These are phyloP conservation scores for Mareca strepera DNA, from an alignment of 2,797 vertebrate genomes.

Conservation along the genomic window DNA sequence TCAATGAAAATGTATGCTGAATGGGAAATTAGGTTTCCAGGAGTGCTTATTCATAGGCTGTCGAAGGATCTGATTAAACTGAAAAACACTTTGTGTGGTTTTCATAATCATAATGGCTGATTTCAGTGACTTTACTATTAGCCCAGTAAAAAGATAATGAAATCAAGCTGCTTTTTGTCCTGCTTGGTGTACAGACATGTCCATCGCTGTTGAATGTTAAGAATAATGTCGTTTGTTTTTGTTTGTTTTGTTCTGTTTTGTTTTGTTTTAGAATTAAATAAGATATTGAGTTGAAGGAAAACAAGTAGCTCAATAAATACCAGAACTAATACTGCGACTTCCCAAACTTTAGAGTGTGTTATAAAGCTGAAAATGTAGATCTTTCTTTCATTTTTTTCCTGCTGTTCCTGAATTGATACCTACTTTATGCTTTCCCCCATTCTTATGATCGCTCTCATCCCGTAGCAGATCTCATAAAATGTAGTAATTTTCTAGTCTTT, in stretches of 20 bases:
- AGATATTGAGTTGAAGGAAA: background rate
- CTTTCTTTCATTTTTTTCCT: background rate
- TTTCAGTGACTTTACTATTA: conserved; percentile 1
- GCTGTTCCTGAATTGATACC: background rate
- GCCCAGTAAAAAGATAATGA: background rate
- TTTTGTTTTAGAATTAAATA: background rate
- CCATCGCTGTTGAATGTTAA: background rate
- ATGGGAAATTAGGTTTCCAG: conserved; percentile 8
- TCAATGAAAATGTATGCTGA: conserved; percentile 20
- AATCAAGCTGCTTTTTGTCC: conserved; percentile 4
- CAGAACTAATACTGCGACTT: background rate
- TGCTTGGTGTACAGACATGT: background rate
- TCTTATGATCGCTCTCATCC: background rate
- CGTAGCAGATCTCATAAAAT: background rate
- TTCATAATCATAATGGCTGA: background rate
- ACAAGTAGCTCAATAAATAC: background rate
- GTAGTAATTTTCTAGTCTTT: background rate
- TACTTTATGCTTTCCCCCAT: background rate
- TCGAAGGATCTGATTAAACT: conserved; percentile 38
- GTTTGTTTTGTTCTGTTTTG: background rate
- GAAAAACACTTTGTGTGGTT: background rate
- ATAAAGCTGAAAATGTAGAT: background rate
- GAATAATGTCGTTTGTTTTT: background rate
- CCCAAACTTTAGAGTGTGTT: background rate
- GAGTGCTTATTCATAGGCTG: background rate